Conservation (phyloP, 2,888 invertebrate species). For the Coleophora flavipennella region DNA sequence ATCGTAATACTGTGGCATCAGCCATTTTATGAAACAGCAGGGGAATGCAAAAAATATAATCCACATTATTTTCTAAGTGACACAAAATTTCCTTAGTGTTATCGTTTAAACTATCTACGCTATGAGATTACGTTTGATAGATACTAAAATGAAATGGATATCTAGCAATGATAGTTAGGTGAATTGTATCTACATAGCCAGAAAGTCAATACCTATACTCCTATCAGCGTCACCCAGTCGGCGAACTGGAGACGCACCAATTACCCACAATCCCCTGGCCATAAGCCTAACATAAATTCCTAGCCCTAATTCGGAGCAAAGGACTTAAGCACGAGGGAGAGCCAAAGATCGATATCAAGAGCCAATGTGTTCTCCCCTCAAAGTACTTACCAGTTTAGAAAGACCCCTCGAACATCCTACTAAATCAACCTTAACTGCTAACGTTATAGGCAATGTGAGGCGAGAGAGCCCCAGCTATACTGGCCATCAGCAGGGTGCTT, state of each 20-base stretch:
- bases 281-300: constrained; percentile 55
- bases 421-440: constrained; percentile 29
- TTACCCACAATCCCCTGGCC: constrained; percentile 25
- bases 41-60: too few species aligned
- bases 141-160: too few species aligned
- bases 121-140: too few species aligned
- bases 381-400: constrained; percentile 34
- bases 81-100: too few species aligned
- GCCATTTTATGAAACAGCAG: too few species aligned
- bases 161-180: too few species aligned
- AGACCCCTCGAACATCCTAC: constrained; percentile 44
- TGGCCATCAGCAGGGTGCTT: constrained; percentile 47
- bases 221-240: too few species aligned
- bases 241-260: neutral
- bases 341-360: constrained; percentile 67
- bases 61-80: too few species aligned
- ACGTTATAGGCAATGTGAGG: constrained; percentile 32
- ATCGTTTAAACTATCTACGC: too few species aligned
- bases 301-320: constrained; percentile 52
- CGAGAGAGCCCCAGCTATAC: constrained; percentile 30
- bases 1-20: too few species aligned
- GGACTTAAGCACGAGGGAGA: constrained; percentile 60
- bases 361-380: constrained; percentile 53
- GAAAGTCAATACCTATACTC: too few species aligned
- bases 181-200: too few species aligned